Evolutionary conservation across 2,888 invertebrate genomes (phyloP), one percentile per base, ranked within the genome.

Genomic region (Sphaerophoria taeniata): DNA sequence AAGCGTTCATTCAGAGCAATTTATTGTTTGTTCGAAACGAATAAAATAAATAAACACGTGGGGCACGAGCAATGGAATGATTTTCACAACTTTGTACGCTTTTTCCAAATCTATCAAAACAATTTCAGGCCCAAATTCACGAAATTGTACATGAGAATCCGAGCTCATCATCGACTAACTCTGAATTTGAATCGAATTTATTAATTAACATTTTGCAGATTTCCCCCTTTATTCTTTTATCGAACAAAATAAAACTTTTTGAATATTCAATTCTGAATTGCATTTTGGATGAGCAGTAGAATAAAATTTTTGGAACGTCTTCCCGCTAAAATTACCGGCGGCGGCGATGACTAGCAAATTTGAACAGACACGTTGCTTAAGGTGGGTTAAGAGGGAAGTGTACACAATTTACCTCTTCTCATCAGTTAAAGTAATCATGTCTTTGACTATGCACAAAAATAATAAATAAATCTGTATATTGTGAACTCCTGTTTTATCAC

Each of bases 141-240:
- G 1, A 39, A 31, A 11, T 6, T 11, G 31, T 39, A n/a, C 12
- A 12, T 5, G 34, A 33, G 9, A 12, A 9, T 55, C 4, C 12
- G 55, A 47, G 74, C 73, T 74, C 56, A 77, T 73, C 39, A 83
- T 79, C 47, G 58, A 51, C 70, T 60, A 65, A 65, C 74, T 51
- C 75, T 47, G 80, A 80, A 80, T 72, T 73, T 81, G 63, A 85
- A 80, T 85, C 72, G 80, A 85, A 85, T 85, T 85, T 85, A 81
- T 85, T 85, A 85, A 81, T 81, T 85, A 85, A 80, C 85, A 85
- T 85, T 85, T 85, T 81, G 76, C 85, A 81, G 69, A 76, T 73
- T 76, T 81, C 85, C 69, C 69, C 72, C 60, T 73, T 76, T 85
- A 72, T 81, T 81, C 75, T 24, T 16, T 36, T 65, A 16, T 16